Evolutionary conservation across 2,797 vertebrate species (phyloP).

Genomic region (Artibeus jamaicensis): DNA sequence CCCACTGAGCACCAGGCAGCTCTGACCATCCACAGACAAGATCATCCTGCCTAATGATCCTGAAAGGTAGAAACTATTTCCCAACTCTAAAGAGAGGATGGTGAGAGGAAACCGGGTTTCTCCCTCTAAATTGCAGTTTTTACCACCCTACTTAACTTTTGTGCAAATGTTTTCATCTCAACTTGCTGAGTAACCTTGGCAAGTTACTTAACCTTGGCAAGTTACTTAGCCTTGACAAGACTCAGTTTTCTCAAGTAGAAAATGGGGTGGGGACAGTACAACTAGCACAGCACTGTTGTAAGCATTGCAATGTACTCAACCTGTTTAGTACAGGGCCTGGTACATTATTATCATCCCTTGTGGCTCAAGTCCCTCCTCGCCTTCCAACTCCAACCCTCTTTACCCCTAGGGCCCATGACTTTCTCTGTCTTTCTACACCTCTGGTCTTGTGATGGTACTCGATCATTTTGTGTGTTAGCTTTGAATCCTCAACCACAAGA

Average conservation of each 20-base stretch:
- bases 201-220: not conserved
- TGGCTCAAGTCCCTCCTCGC: not conserved
- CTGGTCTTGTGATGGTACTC: not conserved
- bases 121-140: not conserved
- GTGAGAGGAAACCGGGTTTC: not conserved
- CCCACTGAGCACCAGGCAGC: not conserved
- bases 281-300: not conserved
- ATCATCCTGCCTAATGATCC: not conserved
- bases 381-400: not conserved
- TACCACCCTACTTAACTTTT: not conserved
- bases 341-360: not conserved
- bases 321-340: not conserved
- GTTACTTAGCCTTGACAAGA: not conserved
- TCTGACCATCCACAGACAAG: not conserved
- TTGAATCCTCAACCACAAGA: not conserved
- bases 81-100: not conserved
- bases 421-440: not conserved
- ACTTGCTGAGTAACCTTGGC: not conserved
- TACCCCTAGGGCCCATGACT: not conserved
- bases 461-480: not conserved
- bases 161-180: not conserved
- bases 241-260: not conserved
- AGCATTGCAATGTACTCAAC: not conserved
- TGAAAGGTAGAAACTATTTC: slow-evolving; percentile 42
- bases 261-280: not conserved